Evolutionary conservation across 2,113 vertebrate genomes (phyloP).

Genomic region (Chrysemys picta): DNA sequence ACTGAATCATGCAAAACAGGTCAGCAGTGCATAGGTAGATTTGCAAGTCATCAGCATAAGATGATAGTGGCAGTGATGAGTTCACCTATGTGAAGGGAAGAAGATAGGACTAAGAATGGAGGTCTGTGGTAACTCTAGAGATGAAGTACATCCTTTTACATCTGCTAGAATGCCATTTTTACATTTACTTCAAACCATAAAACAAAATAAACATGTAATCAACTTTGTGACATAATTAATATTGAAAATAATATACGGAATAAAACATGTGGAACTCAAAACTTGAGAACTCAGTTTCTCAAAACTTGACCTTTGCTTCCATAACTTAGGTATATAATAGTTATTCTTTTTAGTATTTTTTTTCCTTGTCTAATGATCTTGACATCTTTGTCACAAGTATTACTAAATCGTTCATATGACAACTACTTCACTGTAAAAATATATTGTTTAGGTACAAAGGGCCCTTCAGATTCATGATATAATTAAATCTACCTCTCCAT

Average conservation of each 20-base stretch:
- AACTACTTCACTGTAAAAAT: neutral
- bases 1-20: neutral
- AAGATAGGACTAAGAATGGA: neutral
- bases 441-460: neutral
- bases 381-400: neutral
- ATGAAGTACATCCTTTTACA: neutral
- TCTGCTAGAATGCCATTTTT: neutral
- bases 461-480: neutral
- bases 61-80: neutral
- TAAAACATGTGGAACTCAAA: neutral
- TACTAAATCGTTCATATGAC: neutral
- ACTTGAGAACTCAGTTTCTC: neutral
- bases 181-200: neutral
- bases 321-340: neutral
- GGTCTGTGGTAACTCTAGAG: accelerated
- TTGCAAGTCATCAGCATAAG: neutral
- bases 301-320: neutral
- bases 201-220: neutral
- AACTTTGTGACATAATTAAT: neutral
- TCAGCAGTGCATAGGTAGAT: neutral
- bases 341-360: neutral
- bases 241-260: too few species aligned
- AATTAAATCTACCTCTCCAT: neutral
- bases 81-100: neutral
- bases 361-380: neutral